phyloP scores from a whole-genome alignment of 2,113 vertebrate genomes.

The human (Homo sapiens) region GRCh38 chr6:125976501-125977000 shows the following conservation, averaged over 20 bases:
- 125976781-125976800: neutral
- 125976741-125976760: neutral
- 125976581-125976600: neutral
- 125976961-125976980: neutral
- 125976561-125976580: neutral
- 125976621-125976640: neutral
- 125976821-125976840: neutral
- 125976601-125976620: neutral
- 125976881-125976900: neutral
- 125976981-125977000: neutral
- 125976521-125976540: neutral
- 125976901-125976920: neutral
- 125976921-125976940: neutral
- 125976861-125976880: neutral
- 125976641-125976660: neutral
- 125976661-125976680: neutral
- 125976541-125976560: neutral
- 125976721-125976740: neutral
- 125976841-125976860: constrained; percentile 35
- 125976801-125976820: neutral
- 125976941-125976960: neutral
- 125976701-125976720: neutral
- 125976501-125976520: neutral
- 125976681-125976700: neutral
- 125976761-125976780: constrained; percentile 30